Conservation (phyloP, 2,888 invertebrate genomes). For the Ectemnius continuus region DNA sequence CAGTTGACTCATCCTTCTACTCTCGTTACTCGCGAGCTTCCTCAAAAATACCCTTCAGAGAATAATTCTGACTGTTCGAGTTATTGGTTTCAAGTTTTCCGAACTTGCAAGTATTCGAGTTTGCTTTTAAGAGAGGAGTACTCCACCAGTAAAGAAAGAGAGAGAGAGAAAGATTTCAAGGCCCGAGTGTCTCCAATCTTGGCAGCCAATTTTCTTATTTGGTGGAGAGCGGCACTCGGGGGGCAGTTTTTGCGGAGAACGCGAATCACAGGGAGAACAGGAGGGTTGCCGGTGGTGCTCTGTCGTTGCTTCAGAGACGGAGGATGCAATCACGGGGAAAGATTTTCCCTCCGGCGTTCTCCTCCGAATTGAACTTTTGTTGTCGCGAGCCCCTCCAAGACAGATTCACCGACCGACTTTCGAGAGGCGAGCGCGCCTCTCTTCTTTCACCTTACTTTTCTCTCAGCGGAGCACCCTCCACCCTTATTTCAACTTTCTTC, state of each 20-base stretch:
- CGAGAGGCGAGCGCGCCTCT: conserved; percentile 2
- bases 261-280: conserved; percentile 21
- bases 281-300: not conserved
- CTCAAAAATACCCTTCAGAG: no score
- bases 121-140: conserved; percentile 30
- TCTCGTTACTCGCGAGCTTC: conserved; percentile 33
- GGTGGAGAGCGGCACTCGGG: not conserved
- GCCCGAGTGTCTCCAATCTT: not conserved
- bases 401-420: conserved; percentile 13
- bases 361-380: conserved; percentile 74
- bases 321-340: conserved; percentile 63
- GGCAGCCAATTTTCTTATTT: not conserved
- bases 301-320: conserved; percentile 31
- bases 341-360: conserved; percentile 70
- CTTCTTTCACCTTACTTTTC: conserved; percentile 29
- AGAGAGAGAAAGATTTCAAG: no score
- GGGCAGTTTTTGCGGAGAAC: conserved; percentile 8
- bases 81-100: not conserved
- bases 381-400: conserved; percentile 63
- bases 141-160: conserved; percentile 1
- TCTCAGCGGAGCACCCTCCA: conserved; percentile 13
- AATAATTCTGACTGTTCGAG: no score
- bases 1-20: conserved; percentile 22
- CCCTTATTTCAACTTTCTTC: conserved; percentile 54
- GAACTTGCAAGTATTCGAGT: conserved; percentile 10